Percentiles rank a stretch among this genome's conserved stretches.
Evolutionary conservation across 2,888 invertebrate genomes (phyloP).

Genomic region (Orthosia incerta): DNA sequence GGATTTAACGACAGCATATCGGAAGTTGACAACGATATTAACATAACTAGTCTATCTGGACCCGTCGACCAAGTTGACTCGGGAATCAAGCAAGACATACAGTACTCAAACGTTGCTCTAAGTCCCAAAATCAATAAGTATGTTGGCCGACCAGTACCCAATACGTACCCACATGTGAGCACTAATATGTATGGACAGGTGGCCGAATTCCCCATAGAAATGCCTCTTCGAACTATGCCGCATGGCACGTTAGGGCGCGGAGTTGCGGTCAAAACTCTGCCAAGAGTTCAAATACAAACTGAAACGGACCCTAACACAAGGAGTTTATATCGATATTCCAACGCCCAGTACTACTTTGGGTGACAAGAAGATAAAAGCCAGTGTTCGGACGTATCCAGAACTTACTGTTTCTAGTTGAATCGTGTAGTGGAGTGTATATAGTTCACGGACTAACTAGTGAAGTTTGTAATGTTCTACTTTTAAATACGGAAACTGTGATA

Average conservation of each 20-base stretch:
- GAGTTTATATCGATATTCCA: conserved; percentile 92
- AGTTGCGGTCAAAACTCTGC: conserved; percentile 87
- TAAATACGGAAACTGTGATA: conserved; percentile 90
- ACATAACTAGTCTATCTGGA: conserved; percentile 92
- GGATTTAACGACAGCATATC: conserved; percentile 97
- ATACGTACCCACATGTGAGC: conserved; percentile 88
- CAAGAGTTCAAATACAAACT: conserved; percentile 86
- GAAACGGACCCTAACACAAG: conserved; percentile 91
- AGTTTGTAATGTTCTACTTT: conserved; percentile 88
- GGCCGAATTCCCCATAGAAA: conserved; percentile 89
- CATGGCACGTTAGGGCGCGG: conserved; percentile 87
- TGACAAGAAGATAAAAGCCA: conserved; percentile 92
- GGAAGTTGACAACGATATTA: conserved; percentile 95
- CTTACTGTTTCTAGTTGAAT: conserved; percentile 91
- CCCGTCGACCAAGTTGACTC: conserved; percentile 91
- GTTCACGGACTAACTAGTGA: conserved; percentile 73
- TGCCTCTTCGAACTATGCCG: conserved; percentile 89
- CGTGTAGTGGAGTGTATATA: conserved; percentile 85
- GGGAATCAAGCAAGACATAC: conserved; percentile 86
- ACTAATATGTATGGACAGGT: conserved; percentile 90
- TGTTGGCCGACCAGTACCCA: conserved; percentile 87
- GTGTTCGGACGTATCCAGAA: conserved; percentile 89
- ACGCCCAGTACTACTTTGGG: conserved; percentile 94
- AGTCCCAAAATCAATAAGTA: conserved; percentile 89
- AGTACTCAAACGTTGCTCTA: conserved; percentile 85